These are phyloP conservation scores for Drosophila kanekoi DNA, from an alignment of 2,888 invertebrate species.

Conservation along the genomic window DNA sequence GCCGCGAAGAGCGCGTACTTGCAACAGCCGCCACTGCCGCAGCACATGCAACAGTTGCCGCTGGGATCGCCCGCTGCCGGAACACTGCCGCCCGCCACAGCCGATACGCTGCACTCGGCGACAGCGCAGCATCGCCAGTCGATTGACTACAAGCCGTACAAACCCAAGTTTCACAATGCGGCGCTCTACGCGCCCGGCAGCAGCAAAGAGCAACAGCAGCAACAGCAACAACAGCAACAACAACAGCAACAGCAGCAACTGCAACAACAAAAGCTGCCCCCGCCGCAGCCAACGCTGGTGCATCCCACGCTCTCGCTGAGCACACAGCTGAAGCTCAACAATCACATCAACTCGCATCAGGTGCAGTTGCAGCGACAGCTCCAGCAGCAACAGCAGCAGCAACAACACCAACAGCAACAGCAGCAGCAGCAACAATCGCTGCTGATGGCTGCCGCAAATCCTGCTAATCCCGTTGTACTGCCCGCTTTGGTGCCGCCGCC, in stretches of 20 bases:
- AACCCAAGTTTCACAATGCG: constrained; percentile 91
- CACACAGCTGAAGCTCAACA: constrained; percentile 82
- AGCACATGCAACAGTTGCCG: constrained; percentile 75
- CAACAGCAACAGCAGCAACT: constrained; percentile 57
- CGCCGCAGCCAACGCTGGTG: constrained; percentile 47
- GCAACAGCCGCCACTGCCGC: constrained; percentile 68
- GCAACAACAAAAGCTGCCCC: constrained; percentile 51
- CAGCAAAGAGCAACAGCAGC: constrained; percentile 59
- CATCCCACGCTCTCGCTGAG: constrained; percentile 82
- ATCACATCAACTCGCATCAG: constrained; percentile 82
- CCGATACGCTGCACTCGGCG: constrained; percentile 56
- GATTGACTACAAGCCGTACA: constrained; percentile 88
- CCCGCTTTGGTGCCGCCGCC: constrained; percentile 41
- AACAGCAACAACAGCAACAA: constrained; percentile 46
- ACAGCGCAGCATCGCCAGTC: constrained; percentile 82
- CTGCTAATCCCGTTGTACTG: constrained; percentile 41
- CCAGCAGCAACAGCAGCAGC: constrained; percentile 67
- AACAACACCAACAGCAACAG: constrained; percentile 66
- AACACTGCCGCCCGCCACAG: constrained; percentile 74
- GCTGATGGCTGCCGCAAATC: constrained; percentile 50
- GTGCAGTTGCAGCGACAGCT: constrained; percentile 76
- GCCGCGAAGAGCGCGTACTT: constrained; percentile 75
- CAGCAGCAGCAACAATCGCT: constrained; percentile 62
- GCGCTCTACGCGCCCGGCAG: constrained; percentile 85
- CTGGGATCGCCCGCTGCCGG: constrained; percentile 82